These are phyloP conservation scores for Metaphire vulgaris DNA, from an alignment of 1,140 invertebrate species.

Conservation along the genomic window DNA sequence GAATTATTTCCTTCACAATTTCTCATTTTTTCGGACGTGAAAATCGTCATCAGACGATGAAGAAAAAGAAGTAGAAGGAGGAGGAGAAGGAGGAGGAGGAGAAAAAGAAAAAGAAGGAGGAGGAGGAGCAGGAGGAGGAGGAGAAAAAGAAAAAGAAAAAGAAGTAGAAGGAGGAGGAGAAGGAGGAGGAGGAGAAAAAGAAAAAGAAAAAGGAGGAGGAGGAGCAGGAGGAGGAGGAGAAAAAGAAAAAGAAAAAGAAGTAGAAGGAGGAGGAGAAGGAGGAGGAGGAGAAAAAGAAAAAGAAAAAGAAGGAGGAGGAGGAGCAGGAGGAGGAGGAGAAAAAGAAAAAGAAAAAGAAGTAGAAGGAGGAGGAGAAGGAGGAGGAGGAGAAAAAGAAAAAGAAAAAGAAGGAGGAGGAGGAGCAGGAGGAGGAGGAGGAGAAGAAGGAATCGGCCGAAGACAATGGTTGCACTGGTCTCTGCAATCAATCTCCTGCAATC, in stretches of 20 bases:
- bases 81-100: too few species aligned
- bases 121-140: too few species aligned
- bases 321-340: slow-evolving; percentile 4
- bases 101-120: too few species aligned
- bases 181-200: slow-evolving; percentile 1
- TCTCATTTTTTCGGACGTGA: too few species aligned
- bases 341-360: background rate
- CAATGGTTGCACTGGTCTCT: too few species aligned
- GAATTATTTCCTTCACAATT: too few species aligned
- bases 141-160: too few species aligned
- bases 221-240: background rate
- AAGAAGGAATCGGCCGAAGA: slow-evolving; percentile 7
- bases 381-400: background rate
- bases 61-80: too few species aligned
- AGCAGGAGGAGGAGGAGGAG: background rate
- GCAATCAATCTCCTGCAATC: too few species aligned
- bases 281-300: background rate
- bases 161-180: too few species aligned
- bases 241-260: background rate
- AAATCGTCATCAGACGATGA: too few species aligned
- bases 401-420: background rate
- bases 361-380: background rate
- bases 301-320: background rate
- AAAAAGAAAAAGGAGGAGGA: background rate
- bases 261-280: background rate